These are phyloP conservation scores for Nibea coibor DNA, from an alignment of 2,113 vertebrate species.

Conservation along the genomic window DNA sequence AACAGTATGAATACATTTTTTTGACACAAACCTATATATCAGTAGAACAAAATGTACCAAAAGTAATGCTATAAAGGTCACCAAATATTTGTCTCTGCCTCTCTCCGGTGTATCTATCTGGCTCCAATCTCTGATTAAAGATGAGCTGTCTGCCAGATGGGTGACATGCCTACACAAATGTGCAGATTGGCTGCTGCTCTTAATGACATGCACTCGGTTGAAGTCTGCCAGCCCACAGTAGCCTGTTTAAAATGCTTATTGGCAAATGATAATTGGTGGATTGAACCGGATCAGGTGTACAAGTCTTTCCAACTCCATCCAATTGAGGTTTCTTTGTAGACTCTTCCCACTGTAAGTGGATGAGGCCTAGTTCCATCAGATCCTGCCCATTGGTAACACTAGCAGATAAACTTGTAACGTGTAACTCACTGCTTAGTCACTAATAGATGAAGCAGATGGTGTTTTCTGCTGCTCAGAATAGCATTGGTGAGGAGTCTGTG, in stretches of 20 bases:
- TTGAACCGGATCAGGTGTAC: background rate
- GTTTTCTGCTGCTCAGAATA: slow-evolving; percentile 34
- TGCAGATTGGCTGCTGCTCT: background rate
- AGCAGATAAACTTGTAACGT: slow-evolving; percentile 9
- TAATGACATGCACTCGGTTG: too few species aligned
- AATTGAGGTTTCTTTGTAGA: background rate
- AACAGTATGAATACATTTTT: background rate
- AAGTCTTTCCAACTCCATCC: background rate
- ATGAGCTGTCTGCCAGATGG: background rate
- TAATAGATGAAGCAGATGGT: slow-evolving; percentile 45
- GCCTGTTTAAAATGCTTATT: background rate
- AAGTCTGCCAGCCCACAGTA: background rate
- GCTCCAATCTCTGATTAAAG: background rate
- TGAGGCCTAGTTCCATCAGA: background rate
- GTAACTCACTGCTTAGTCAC: slow-evolving; percentile 28
- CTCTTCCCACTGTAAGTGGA: background rate
- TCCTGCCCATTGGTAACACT: slow-evolving; percentile 11
- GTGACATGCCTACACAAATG: slow-evolving; percentile 9
- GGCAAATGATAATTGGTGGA: background rate
- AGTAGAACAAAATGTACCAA: background rate
- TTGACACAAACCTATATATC: background rate
- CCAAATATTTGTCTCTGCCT: background rate
- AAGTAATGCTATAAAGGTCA: background rate
- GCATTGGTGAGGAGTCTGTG: slow-evolving; percentile 3
- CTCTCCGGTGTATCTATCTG: background rate